phyloP scores from a whole-genome alignment of 2,113 vertebrate species.

The Thryonomys swinderianus region DNA sequence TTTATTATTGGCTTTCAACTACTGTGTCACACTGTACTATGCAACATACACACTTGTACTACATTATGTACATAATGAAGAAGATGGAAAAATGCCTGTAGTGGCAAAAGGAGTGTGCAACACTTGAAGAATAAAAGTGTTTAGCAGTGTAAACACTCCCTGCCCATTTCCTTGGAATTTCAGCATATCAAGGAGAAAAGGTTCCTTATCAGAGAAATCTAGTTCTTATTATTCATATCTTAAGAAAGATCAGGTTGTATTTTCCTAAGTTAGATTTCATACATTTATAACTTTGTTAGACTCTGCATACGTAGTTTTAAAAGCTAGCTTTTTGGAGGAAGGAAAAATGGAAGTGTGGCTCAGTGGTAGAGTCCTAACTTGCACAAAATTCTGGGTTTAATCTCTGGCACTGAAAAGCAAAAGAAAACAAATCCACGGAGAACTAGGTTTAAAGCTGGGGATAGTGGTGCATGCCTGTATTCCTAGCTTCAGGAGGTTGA shows the following conservation, averaged over 20 bases:
- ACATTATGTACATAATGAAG: not conserved
- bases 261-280: constrained; percentile 2
- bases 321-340: not conserved
- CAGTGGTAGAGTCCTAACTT: not conserved
- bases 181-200: not conserved
- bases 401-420: not conserved
- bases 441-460: not conserved
- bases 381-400: not conserved
- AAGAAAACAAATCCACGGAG: not conserved
- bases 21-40: not conserved
- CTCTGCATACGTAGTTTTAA: not conserved
- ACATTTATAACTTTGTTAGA: constrained; percentile 26
- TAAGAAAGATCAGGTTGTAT: not conserved
- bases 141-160: not conserved
- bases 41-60: not conserved
- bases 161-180: not conserved
- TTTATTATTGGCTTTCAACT: not conserved
- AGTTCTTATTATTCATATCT: not conserved
- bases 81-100: not conserved
- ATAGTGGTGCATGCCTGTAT: not conserved
- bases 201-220: not conserved
- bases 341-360: not conserved
- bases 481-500: not conserved
- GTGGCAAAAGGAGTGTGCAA: not conserved
- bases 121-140: not conserved